Conservation (phyloP, 2,797 vertebrate species). For the Ataeniobius toweri region DNA sequence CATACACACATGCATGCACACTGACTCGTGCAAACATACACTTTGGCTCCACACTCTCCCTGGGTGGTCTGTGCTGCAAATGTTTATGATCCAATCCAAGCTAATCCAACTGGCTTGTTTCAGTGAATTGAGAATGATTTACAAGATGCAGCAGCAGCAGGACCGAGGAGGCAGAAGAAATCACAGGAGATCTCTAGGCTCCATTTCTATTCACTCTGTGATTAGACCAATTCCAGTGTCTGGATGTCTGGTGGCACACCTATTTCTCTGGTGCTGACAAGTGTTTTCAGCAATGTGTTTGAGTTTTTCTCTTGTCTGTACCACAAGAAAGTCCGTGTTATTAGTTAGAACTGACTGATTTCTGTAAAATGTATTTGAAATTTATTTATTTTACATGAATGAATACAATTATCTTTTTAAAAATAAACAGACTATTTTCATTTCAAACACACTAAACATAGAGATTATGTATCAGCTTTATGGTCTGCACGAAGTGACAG, state of each 20-base stretch:
- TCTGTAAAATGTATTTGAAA: slow-evolving; percentile 43
- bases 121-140: slow-evolving; percentile 87
- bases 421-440: neutral
- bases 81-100: slow-evolving; percentile 88
- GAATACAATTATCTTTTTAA: neutral
- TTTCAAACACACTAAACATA: neutral
- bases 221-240: slow-evolving; percentile 60
- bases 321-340: slow-evolving; percentile 54
- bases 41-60: slow-evolving; percentile 63
- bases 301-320: slow-evolving; percentile 13
- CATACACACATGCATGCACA: slow-evolving; percentile 21
- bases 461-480: no score
- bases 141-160: slow-evolving; percentile 76
- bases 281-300: slow-evolving; percentile 23
- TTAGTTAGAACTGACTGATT: slow-evolving; percentile 55
- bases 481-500: no score
- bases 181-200: slow-evolving; percentile 68
- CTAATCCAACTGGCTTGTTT: slow-evolving; percentile 89
- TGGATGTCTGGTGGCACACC: slow-evolving; percentile 50
- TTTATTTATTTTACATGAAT: slow-evolving; percentile 51
- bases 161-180: slow-evolving; percentile 76
- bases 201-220: slow-evolving; percentile 58
- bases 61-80: slow-evolving; percentile 85
- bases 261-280: slow-evolving; percentile 50
- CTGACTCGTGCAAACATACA: slow-evolving; percentile 31